Base-by-base conservation (phyloP, 2,888 invertebrate species). In the Xanthorhoe spadicearia region DNA sequence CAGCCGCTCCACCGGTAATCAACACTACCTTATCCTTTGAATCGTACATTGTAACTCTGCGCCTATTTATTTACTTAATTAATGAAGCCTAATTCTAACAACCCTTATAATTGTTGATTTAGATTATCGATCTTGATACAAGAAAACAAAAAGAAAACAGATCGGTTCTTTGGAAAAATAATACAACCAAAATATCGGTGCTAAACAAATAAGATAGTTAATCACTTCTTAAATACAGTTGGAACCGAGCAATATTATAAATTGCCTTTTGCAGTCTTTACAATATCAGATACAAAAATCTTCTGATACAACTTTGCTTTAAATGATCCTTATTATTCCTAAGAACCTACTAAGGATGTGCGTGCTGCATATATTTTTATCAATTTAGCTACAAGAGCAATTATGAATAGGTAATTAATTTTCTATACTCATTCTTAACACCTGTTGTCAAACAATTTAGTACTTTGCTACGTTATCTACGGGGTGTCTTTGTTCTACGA, bases 1-100 rank as follows among this genome's bases (percentile, higher is more conserved):
- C 91, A 0, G 81, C 82, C 0, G 90, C 88, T 0, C 85, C 91
- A 0, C 91, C 91, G 0, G 91, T 92, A 5, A 91, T 77, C 18
- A 92, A 68, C 60, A 88, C 78, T 0, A 90, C 86, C 78, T 88
- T 88, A 67, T 82, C 82, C 62, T 77, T 75, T 8, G 82, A 76
- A 51, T 85, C 81, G 63, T 80, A 83, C 88, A 88, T 63, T 10
- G 38, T 38, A 10, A 10, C 10, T 38, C 38, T 38, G 3, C 10
- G 2, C 13, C 10, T 10, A 46, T 10, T 43, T n/a, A 32, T 43
- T 2, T n/a, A n/a, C n/a, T n/a, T n/a, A n/a, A n/a, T n/a, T n/a
- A n/a, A n/a, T n/a, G n/a, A n/a, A n/a, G n/a, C n/a, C n/a, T n/a
- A n/a, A n/a, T n/a, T n/a, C n/a, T n/a, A n/a, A n/a, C n/a, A n/a